Conservation (phyloP, 2,888 invertebrate genomes). For the Tyria jacobaeae region DNA sequence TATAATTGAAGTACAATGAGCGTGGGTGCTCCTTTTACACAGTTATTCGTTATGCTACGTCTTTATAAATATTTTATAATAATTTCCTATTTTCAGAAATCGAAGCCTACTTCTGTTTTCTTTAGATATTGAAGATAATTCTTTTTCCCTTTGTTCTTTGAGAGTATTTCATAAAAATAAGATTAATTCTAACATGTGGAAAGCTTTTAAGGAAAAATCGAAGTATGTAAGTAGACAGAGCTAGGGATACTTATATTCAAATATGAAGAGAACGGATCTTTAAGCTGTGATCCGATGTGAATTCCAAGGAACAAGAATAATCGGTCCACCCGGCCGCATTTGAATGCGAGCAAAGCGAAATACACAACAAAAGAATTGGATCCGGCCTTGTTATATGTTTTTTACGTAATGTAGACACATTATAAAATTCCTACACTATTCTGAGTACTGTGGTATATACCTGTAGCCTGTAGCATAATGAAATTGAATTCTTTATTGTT, state of each 20-base stretch:
- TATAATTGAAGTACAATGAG: not conserved
- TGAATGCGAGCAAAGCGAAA: slow-evolving; percentile 43
- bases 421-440: not conserved
- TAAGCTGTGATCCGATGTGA: slow-evolving; percentile 20
- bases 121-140: not conserved
- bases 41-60: not conserved
- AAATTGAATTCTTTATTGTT: not conserved
- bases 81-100: slow-evolving; percentile 1
- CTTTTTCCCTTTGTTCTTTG: not conserved
- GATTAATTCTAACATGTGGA: slow-evolving; percentile 4
- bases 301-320: slow-evolving; percentile 40
- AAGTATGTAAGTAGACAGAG: not conserved
- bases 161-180: not conserved
- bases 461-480: not conserved
- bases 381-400: slow-evolving; percentile 33
- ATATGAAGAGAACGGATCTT: slow-evolving; percentile 32
- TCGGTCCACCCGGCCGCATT: slow-evolving; percentile 44
- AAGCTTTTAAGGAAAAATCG: slow-evolving; percentile 3
- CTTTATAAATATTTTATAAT: slow-evolving; percentile 5
- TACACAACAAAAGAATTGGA: slow-evolving; percentile 47
- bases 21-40: slow-evolving; percentile 5
- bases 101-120: not conserved
- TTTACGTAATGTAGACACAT: slow-evolving; percentile 17
- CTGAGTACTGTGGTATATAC: not conserved
- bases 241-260: slow-evolving; percentile 4